Conservation (phyloP, 1,140 invertebrate genomes). For the Camponotus floridanus region DNA sequence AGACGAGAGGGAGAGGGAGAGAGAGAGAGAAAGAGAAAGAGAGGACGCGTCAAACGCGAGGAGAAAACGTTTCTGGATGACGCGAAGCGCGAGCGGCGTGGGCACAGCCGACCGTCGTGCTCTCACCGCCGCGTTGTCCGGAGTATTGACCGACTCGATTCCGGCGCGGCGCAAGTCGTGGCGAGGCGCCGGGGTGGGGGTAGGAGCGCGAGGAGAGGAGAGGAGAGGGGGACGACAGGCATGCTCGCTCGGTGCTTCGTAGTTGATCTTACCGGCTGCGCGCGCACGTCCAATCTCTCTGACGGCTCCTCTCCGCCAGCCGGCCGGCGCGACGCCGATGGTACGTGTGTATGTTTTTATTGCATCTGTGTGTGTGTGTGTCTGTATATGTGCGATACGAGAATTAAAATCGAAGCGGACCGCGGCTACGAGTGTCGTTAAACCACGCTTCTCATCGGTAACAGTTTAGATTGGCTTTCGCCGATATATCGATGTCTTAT, state of each 20-base stretch:
- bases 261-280: slow-evolving; percentile 44
- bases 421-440: neutral
- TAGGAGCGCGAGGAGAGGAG: neutral
- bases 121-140: slow-evolving; percentile 78
- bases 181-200: slow-evolving; percentile 33
- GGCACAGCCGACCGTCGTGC: slow-evolving; percentile 70
- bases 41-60: neutral
- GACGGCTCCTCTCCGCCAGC: neutral
- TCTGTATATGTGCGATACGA: neutral
- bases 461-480: neutral
- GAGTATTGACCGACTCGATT: slow-evolving; percentile 82
- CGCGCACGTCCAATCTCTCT: slow-evolving; percentile 55
- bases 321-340: slow-evolving; percentile 17
- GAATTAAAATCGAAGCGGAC: slow-evolving; percentile 32
- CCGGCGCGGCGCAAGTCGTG: slow-evolving; percentile 47
- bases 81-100: slow-evolving; percentile 62
- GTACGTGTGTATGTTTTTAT: no score
- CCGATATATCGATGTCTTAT: neutral
- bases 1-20: neutral
- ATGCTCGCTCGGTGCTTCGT: slow-evolving; percentile 52
- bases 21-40: neutral
- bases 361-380: neutral
- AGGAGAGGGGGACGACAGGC: slow-evolving; percentile 31
- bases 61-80: slow-evolving; percentile 53
- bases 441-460: neutral